Evolutionary conservation across 2,888 invertebrate species (phyloP), one percentile per base, ranked within the genome.

Genomic region (Exocentrus adspersus): DNA sequence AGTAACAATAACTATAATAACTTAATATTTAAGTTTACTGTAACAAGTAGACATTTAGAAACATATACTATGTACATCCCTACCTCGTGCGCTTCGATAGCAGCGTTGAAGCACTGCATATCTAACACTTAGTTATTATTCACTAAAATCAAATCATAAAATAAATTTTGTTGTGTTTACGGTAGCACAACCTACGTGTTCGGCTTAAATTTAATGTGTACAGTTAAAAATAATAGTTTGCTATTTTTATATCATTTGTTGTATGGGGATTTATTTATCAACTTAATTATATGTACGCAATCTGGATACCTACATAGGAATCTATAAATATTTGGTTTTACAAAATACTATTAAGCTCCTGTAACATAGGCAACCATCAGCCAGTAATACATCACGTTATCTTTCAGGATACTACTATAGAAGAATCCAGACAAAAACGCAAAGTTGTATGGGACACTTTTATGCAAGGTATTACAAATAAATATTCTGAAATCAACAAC

Each of bases 401-500:
- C 14, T 42, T 41, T 41, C 54, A 88, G 87, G 84, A 85, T 64
- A 80, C 66, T 21, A 77, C 82, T 20, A 77, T 88, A 20, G 82
- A 84, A 71, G 79, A 81, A 60, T 85, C 84, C 48, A 82, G 88
- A 72, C 83, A 83, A 62, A 79, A 82, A 60, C 81, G 90, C 30
- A 86, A 86, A 77, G 75, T 80, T 57, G 89, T 91, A 81, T 92
- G 91, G 90, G 86, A 90, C 75, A 86, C 86, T 69, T 93, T 94
- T 78, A 88, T 92, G 81, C 89, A 90, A 85, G 90, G 92, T 81
- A 89, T 94, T 84, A 89, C 90, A 76, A 87, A 89, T 71, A 90
- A 89, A 76, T 93, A 92, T 80, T 85, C 87, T 71, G 87, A 90
- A 79, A 90, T 94, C 71, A 92, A 94, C 77, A 87, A 88, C 79